Conservation (phyloP, 2,797 vertebrate genomes). For the Muscicapa comitata region DNA sequence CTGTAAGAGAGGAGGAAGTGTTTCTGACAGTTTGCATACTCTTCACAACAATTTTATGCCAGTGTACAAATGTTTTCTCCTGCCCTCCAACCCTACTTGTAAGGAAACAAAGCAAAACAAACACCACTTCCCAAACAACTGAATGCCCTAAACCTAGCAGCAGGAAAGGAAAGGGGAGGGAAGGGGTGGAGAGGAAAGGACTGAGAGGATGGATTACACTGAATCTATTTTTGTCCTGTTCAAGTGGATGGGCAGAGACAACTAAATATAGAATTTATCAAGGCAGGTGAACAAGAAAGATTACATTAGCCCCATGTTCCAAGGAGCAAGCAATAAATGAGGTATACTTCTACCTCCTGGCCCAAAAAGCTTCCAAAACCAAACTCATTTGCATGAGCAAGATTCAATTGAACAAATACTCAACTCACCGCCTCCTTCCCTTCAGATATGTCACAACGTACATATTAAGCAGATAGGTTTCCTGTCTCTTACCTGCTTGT, state of each 20-base stretch:
- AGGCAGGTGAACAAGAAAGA: constrained; percentile 56
- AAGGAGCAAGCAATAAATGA: not conserved
- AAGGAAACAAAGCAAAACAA: constrained; percentile 46
- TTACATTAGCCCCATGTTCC: not conserved
- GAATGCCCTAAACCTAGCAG: constrained; percentile 8
- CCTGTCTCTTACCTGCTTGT: constrained; percentile 39
- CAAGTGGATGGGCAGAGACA: constrained; percentile 24
- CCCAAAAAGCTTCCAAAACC: not conserved
- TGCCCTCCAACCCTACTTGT: not conserved
- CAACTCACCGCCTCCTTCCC: not conserved
- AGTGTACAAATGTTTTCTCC: not conserved
- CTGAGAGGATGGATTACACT: constrained; percentile 47
- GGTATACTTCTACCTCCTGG: not conserved
- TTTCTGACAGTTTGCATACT: constrained; percentile 27
- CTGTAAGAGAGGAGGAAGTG: constrained; percentile 35
- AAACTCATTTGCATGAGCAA: not conserved
- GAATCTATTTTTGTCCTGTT: constrained; percentile 54
- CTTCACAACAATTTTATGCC: constrained; percentile 31
- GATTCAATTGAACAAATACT: not conserved
- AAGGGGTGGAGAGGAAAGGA: constrained; percentile 40
- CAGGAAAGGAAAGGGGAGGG: constrained; percentile 44
- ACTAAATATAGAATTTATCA: constrained; percentile 56
- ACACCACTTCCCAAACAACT: constrained; percentile 15
- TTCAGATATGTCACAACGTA: not conserved
- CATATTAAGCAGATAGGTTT: not conserved